phyloP scores from a whole-genome alignment of 2,113 vertebrate species.

The Steatornis caripensis region DNA sequence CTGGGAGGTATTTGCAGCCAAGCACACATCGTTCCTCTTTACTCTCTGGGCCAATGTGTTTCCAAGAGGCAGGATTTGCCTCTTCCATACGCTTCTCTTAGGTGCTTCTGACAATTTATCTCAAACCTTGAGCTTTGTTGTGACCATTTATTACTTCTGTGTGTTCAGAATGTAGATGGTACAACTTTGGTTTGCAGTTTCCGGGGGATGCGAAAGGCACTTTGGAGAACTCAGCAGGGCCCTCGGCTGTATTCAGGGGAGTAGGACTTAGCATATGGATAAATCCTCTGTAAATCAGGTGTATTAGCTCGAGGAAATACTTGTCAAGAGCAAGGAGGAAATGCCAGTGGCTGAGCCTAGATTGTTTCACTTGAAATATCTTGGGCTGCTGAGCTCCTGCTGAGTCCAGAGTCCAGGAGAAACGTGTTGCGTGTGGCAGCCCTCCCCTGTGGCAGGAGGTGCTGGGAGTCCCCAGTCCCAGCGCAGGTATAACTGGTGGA shows the following conservation, averaged over 20 bases:
- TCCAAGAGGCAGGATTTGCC: neutral
- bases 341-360: neutral
- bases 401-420: neutral
- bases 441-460: neutral
- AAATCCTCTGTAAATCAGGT: neutral
- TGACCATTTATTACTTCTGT: neutral
- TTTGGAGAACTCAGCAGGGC: neutral
- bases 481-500: neutral
- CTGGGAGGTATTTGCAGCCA: neutral
- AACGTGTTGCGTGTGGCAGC: neutral
- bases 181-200: neutral
- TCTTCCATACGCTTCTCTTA: neutral
- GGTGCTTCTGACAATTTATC: neutral
- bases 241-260: neutral
- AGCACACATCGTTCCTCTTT: accelerated
- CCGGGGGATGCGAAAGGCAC: neutral
- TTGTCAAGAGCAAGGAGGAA: neutral
- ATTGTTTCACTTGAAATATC: neutral
- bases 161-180: neutral
- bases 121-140: neutral
- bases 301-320: neutral
- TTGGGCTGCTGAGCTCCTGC: neutral
- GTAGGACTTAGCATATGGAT: neutral
- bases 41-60: neutral
- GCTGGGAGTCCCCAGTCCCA: neutral